Base-by-base conservation (phyloP, 2,888 invertebrate genomes). In the Chorisops tibialis region DNA sequence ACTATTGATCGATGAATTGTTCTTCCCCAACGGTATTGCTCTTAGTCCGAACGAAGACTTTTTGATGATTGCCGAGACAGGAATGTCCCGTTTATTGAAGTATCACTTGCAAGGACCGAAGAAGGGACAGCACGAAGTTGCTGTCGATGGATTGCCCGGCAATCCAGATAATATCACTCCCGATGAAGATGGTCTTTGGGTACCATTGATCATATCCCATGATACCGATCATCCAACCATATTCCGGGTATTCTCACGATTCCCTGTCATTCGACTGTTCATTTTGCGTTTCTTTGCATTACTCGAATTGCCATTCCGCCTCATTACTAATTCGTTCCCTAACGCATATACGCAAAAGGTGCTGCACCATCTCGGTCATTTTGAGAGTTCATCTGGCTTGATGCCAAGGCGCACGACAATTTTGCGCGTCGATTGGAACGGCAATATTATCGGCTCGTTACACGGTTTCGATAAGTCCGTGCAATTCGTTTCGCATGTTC, bases 11-110 rank as follows among this genome's bases (percentile, higher is more conserved):
- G 85, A 89, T 65, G 82, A 88, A 49, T 71, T 98, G 0, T 86
- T 84, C 75, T 95, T 96, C 77, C 83, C 96, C 0, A 99, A 98
- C 77, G 97, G 97, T 14, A 76, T 98, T 21, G 85, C 83, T 54
- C 71, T 97, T 0, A 90, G 93, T 12, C 85, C 87, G 4, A 87
- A 93, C 71, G 88, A 91, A 74, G 86, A 90, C 63, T 93, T 89
- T 71, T 73, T 97, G 3, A 76, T 98, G 22, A 85, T 96, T 1
- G 78, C 86, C 1, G 97, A 97, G 78, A 85, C 88, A 0, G 72
- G 76, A 3, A 79, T 78, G 4, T 83, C 82, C 59, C 83, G 90
- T 66, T 78, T 96, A n/a, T 71, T 82, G 4, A 89, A 90, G 70
- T 91, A 91, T 74, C 82, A 91, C 72, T 73, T 97, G 9, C 87